Conservation (phyloP, 2,888 invertebrate genomes). For the Philopedon plagiatum region DNA sequence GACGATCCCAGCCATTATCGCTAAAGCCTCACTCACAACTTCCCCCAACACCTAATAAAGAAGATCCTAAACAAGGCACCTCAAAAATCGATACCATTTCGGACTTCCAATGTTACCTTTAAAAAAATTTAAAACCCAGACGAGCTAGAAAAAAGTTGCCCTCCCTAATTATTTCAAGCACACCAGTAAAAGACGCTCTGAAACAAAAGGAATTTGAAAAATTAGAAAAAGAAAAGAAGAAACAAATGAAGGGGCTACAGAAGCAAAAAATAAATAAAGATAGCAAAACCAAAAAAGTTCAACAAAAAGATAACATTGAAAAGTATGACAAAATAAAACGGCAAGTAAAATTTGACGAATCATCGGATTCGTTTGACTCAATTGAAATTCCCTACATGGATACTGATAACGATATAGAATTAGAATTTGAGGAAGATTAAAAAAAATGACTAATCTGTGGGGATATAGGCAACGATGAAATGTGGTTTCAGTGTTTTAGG, state of each 20-base stretch:
- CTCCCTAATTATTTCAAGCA: not conserved
- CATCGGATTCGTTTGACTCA: not conserved
- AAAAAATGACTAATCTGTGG: not conserved
- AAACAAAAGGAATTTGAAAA: not conserved
- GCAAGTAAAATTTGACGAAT: not conserved
- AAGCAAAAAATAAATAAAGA: not conserved
- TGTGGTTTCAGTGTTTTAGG: not conserved
- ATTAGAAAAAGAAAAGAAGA: slow-evolving; percentile 11
- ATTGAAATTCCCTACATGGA: not conserved
- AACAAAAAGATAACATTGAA: not conserved
- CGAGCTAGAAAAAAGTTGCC: slow-evolving; percentile 13
- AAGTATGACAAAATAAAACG: not conserved
- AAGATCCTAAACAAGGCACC: not conserved
- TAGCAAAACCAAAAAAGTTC: not conserved
- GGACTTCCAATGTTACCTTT: too few relatives aligned
- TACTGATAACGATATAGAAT: not conserved
- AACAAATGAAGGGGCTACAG: not conserved
- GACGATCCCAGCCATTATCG: too few relatives aligned
- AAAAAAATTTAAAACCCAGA: too few relatives aligned
- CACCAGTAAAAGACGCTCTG: slow-evolving; percentile 2
- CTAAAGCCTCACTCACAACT: too few relatives aligned
- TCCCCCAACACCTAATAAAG: too few relatives aligned
- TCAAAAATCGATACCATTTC: not conserved
- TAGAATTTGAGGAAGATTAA: not conserved
- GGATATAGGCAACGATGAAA: not conserved